phyloP scores from a whole-genome alignment of 2,797 vertebrate genomes.

The Leptatherina wallacei region DNA sequence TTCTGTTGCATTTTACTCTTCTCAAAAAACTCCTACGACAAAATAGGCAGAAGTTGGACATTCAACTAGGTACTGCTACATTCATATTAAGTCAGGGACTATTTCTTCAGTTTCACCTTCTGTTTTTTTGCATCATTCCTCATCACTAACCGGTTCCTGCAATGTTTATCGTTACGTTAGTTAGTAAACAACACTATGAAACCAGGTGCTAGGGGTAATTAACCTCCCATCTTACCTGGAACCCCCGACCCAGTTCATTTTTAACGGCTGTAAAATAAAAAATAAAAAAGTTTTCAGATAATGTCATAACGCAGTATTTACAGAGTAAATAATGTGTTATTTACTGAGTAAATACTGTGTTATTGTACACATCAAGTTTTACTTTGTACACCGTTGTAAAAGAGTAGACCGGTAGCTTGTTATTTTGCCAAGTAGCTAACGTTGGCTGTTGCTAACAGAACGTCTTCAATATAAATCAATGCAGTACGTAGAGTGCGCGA shows the following conservation, averaged over 20 bases:
- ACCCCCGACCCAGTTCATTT: slow-evolving; percentile 87
- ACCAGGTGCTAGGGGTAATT: background rate
- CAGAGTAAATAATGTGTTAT: no score
- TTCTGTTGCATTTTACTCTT: slow-evolving; percentile 79
- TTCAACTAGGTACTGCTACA: background rate
- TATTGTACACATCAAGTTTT: no score
- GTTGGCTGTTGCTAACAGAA: background rate
- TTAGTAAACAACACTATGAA: background rate
- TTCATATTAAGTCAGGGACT: accelerated
- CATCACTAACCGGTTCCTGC: slow-evolving; percentile 77
- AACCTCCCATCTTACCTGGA: slow-evolving; percentile 69
- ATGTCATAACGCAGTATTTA: background rate
- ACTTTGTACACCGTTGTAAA: background rate
- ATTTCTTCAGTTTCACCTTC: slow-evolving; percentile 62
- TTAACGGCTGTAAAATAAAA: background rate
- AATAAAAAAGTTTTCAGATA: background rate
- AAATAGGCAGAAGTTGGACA: background rate
- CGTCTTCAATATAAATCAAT: no score
- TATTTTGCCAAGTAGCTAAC: background rate
- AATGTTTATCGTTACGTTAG: background rate
- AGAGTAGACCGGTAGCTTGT: background rate
- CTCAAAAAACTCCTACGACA: slow-evolving; percentile 82
- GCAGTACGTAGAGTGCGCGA: background rate
- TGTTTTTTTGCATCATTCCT: slow-evolving; percentile 78
- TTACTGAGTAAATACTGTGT: no score